A percentile compares a stretch with the other conserved stretches of the same genome.
phyloP scores from a whole-genome alignment of 2,113 vertebrate species.

The mouse (Mus musculus) region GRCm39 chr5:69936501-69937000 shows the following conservation, averaged over 20 bases:
- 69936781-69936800: neutral
- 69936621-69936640: neutral
- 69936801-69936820: neutral
- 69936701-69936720: neutral
- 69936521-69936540: neutral
- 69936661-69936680: neutral
- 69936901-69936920: no score
- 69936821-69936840: neutral
- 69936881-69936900: no score
- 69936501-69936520: neutral
- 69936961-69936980: no score
- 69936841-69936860: neutral
- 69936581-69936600: neutral
- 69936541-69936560: neutral
- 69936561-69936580: neutral
- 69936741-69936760: neutral
- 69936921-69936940: no score
- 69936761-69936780: neutral
- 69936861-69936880: no score
- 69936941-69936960: no score
- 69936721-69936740: neutral
- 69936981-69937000: no score
- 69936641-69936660: neutral
- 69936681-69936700: neutral
- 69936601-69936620: neutral